Percentiles rank a stretch among this genome's conserved stretches.
These are phyloP conservation scores for Amblyteles armatorius DNA, from an alignment of 2,888 invertebrate species.

Conservation along the genomic window DNA sequence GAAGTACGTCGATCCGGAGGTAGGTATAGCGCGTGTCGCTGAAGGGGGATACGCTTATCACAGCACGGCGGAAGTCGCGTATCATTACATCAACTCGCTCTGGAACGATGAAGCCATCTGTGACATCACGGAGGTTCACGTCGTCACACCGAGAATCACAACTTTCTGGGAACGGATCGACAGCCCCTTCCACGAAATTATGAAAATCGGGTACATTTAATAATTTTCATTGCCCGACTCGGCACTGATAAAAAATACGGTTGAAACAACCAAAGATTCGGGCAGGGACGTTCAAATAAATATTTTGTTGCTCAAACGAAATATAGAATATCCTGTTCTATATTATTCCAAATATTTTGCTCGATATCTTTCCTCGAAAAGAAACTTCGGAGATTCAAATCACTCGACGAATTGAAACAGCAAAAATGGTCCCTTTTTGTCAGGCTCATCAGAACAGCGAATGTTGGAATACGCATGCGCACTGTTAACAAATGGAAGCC, in stretches of 20 bases:
- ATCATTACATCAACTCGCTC: slow-evolving; percentile 77
- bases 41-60: slow-evolving; percentile 80
- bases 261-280: too few relatives aligned
- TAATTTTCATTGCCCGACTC: too few relatives aligned
- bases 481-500: slow-evolving; percentile 78
- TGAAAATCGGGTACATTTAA: slow-evolving; percentile 76
- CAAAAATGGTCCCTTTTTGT: slow-evolving; percentile 3
- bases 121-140: slow-evolving; percentile 78
- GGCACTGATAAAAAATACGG: too few relatives aligned
- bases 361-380: too few relatives aligned
- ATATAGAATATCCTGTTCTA: too few relatives aligned
- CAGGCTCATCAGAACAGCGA: slow-evolving; percentile 76
- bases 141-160: slow-evolving; percentile 74
- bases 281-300: too few relatives aligned
- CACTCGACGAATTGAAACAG: too few relatives aligned
- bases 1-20: slow-evolving; percentile 73
- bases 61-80: slow-evolving; percentile 78
- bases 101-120: slow-evolving; percentile 79
- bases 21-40: slow-evolving; percentile 76
- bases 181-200: slow-evolving; percentile 78
- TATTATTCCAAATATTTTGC: too few relatives aligned
- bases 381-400: too few relatives aligned
- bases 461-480: slow-evolving; percentile 76
- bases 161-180: slow-evolving; percentile 74
- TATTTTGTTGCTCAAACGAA: too few relatives aligned